Percentiles rank a stretch among this genome's conserved stretches.
Conservation (phyloP, 2,888 invertebrate genomes). For the Tipula confusa region DNA sequence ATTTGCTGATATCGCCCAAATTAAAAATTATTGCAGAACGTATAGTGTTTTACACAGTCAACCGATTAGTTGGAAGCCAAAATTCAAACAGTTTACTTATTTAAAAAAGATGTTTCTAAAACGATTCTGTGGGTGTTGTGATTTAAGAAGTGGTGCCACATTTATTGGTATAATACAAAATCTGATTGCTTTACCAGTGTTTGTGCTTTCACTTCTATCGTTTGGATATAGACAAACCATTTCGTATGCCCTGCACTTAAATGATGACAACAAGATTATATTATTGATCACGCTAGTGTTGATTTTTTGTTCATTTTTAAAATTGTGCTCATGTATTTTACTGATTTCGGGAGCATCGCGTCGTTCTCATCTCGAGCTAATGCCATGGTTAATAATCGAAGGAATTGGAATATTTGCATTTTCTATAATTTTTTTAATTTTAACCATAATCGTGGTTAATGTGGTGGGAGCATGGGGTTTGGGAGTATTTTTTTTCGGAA, state of each 20-base stretch:
- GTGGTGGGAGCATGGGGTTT: not conserved
- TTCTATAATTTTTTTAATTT: not conserved
- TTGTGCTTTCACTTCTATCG: not conserved
- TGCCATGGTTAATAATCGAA: not conserved
- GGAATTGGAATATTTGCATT: not conserved
- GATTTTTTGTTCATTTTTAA: not conserved
- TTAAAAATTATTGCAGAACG: too few species aligned
- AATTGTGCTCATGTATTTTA: not conserved
- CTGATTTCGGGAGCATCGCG: not conserved
- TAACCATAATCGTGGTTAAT: not conserved
- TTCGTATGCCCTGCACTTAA: not conserved
- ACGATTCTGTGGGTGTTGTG: not conserved
- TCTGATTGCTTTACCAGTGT: not conserved
- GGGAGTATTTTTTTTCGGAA: not conserved
- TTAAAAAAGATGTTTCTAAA: too few species aligned
- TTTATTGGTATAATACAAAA: not conserved
- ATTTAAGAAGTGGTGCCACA: not conserved
- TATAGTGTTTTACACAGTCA: too few species aligned
- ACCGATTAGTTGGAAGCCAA: too few species aligned
- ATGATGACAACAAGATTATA: not conserved
- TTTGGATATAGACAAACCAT: not conserved
- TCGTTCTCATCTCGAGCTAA: not conserved
- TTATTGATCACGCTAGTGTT: not conserved
- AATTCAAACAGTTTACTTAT: not conserved
- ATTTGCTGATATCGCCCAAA: too few species aligned